These are phyloP conservation scores for Dermatemys mawii DNA, from an alignment of 2,113 vertebrate species.

Conservation along the genomic window DNA sequence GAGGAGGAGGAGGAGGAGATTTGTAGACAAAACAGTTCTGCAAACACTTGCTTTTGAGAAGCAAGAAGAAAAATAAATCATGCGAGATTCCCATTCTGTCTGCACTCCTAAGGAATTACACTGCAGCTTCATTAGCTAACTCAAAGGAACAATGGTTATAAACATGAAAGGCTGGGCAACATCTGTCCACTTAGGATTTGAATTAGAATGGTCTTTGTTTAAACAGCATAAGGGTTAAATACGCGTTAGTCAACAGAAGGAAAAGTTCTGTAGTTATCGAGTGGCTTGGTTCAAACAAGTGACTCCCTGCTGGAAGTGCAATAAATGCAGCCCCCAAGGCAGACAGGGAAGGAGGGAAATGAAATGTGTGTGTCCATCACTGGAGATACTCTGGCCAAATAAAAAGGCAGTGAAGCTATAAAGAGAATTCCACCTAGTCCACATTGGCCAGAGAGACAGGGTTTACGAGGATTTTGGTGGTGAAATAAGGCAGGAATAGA, in stretches of 20 bases:
- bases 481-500: background rate
- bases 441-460: background rate
- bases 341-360: background rate
- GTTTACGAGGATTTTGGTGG: background rate
- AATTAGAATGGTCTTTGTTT: background rate
- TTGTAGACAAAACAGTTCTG: background rate
- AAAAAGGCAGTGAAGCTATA: background rate
- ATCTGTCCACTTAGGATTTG: background rate
- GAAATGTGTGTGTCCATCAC: background rate
- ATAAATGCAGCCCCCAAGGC: background rate
- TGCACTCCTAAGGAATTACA: background rate
- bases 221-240: background rate
- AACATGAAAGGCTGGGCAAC: background rate
- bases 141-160: background rate
- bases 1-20: background rate
- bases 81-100: background rate
- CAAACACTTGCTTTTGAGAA: background rate
- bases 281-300: background rate
- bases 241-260: constrained; percentile 1
- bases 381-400: background rate
- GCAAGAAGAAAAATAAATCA: background rate
- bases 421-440: background rate
- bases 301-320: background rate
- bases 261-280: background rate
- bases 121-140: background rate